phyloP scores from a whole-genome alignment of 2,113 vertebrate species.

The Aix galericulata region DNA sequence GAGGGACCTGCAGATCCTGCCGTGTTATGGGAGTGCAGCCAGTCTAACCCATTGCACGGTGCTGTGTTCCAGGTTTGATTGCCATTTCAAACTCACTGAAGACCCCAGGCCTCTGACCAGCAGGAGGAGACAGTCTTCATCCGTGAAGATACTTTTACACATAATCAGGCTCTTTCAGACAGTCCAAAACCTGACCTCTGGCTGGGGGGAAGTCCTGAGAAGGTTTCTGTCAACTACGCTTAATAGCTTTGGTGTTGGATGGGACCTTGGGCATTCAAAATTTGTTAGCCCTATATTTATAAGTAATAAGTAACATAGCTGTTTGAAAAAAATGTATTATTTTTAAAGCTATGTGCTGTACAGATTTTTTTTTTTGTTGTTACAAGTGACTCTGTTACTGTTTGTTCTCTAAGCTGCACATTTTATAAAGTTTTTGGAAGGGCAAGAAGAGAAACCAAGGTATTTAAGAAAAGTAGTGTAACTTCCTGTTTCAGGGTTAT shows the following conservation, averaged over 20 bases:
- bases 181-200: not conserved
- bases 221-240: not conserved
- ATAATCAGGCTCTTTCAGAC: not conserved
- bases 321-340: conserved; percentile 7
- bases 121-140: conserved; percentile 44
- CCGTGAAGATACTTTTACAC: not conserved
- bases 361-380: conserved; percentile 70
- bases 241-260: conserved; percentile 10
- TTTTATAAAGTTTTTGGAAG: conserved; percentile 66
- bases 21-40: rapidly evolving
- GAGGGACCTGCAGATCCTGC: not conserved
- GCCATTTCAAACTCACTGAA: conserved; percentile 47
- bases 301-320: not conserved
- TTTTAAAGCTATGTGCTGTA: conserved; percentile 73
- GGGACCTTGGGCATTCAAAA: conserved; percentile 36
- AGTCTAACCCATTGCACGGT: conserved; percentile 20
- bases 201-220: not conserved
- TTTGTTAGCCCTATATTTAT: conserved; percentile 39
- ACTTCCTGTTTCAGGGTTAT: conserved; percentile 31
- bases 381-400: conserved; percentile 64
- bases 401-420: conserved; percentile 73
- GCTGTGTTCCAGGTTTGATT: conserved; percentile 71
- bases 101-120: conserved; percentile 56
- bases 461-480: conserved; percentile 56
- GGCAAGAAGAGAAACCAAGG: conserved; percentile 24